phyloP scores from a whole-genome alignment of 2,888 invertebrate genomes.

The Netelia inedita region DNA sequence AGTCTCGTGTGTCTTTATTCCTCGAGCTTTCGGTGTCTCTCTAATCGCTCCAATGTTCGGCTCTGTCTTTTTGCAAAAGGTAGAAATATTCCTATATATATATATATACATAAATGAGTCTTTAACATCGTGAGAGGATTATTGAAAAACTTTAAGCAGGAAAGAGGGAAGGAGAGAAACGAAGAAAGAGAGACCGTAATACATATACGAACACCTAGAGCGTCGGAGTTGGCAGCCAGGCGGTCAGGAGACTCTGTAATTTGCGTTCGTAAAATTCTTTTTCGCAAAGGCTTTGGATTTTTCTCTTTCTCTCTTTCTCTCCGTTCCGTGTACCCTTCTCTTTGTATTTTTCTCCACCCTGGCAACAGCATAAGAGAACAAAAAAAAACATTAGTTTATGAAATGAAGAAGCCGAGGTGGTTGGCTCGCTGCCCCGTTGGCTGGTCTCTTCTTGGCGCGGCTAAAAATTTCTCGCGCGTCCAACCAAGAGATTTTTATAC shows the following conservation, averaged over 20 bases:
- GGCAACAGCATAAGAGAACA: constrained; percentile 8
- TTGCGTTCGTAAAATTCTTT: constrained; percentile 83
- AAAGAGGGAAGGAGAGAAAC: constrained; percentile 19
- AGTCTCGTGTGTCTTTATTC: background rate
- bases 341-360: constrained; percentile 47
- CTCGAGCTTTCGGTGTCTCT: constrained; percentile 19
- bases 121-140: constrained; percentile 50
- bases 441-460: constrained; percentile 14
- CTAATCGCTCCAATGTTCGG: background rate
- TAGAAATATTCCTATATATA: background rate
- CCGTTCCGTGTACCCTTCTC: constrained; percentile 14
- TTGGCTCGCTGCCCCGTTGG: constrained; percentile 6
- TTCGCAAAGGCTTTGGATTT: constrained; percentile 54
- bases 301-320: constrained; percentile 53
- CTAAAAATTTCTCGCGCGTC: constrained; percentile 67
- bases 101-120: constrained; percentile 8
- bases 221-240: constrained; percentile 80
- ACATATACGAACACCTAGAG: constrained; percentile 72
- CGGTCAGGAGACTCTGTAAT: constrained; percentile 83
- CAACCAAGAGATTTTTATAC: constrained; percentile 76
- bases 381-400: constrained; percentile 7
- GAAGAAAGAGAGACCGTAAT: constrained; percentile 58
- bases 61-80: background rate
- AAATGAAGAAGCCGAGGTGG: constrained; percentile 18
- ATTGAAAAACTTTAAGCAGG: constrained; percentile 55